Base-by-base conservation (phyloP, 2,797 vertebrate species). In the Yasuhikotakia modesta region DNA sequence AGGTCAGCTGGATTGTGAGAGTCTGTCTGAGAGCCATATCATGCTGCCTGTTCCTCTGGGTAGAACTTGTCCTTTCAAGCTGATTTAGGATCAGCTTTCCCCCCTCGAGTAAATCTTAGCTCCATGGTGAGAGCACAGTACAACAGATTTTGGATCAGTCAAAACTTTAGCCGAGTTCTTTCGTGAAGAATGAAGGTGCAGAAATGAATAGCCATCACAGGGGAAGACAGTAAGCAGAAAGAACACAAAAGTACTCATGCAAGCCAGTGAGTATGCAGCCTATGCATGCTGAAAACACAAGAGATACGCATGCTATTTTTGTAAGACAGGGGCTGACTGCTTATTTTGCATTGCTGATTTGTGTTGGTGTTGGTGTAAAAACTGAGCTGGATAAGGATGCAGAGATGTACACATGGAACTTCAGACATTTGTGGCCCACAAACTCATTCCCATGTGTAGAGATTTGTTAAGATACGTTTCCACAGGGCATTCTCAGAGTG, bases 1-100 rank as follows among this genome's bases (percentile, higher is more conserved):
- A 83, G 79, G 79, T 83, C 63, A 35, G 52, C 52, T 45, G 64
- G 39, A 76, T 76, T 68, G 52, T 67, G 53, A 79, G 39, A 58
- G 8, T 58, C 73, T 67, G 50, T 32, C 53, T 60, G 39, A 76
- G 64, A 13, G 35, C 21, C 64, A 32, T 58, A 68, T 76, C 74
- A 76, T 76, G 52, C 53, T 60, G 52, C 45, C 65, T 76, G 32
- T 53, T 58, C 73, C 52, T 76, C 64, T 58, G 52, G 64, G 74
- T 68, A 32, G 53, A 58, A 39, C 53, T 60, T 68, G 74, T 76
- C 74, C 74, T 76, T 68, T 68, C 39, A 76, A 76, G 74, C 74
- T 76, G 64, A 60, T 76, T 76, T 76, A 58, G 65, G 64, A 60
- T 58, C 14, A 13, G 52, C 22, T 27, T 60, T 76, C 74, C 53